Base-by-base conservation (phyloP, 2,888 invertebrate genomes). In the Meliscaeva auricollis region DNA sequence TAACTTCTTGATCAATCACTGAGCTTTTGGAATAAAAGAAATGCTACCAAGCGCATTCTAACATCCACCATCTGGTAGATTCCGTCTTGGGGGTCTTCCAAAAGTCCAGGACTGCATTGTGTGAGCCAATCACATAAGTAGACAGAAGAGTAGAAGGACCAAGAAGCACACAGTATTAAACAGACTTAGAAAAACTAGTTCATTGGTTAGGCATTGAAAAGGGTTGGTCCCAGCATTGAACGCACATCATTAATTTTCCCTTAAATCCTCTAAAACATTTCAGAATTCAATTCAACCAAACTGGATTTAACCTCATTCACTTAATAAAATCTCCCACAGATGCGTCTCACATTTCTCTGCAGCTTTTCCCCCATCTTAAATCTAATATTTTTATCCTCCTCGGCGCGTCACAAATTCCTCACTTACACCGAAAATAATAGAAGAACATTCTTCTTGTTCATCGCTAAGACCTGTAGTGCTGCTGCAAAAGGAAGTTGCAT, bases 361-460 rank as follows among this genome's bases (percentile, higher is more conserved):
- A 60, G 38, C 35, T 35, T 15, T 58, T 35, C 32, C 7, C 52
- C 8, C 52, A 35, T 77, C 56, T 48, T 56, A 38, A 46, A 74
- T 66, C 72, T 46, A n/a, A 30, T 66, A 22, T 66, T 66, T 66
- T 22, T 66, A 35, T 64, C 64, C 48, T 64, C 64, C 41, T 48
- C 17, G 8, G n/a, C 15, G 46, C 44, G 74, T 30, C 48, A 68
- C 69, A 74, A 69, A 74, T 79, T 72, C 58, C 62, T 22, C 50
- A 50, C 66, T 66, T 64, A 73, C 62, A 69, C 46, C 72, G 66
- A 74, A 75, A 80, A 84, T 66, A 79, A 84, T 79, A 54, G 75
- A 75, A 72, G 75, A 80, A 75, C 70, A 80, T 68, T 64, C 30
- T 64, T 64, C 46, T 46, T 62, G 4, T 35, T 11, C 35, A 11